These are phyloP conservation scores for Eristalinus sepulchralis DNA, from an alignment of 2,888 invertebrate species.

Conservation along the genomic window DNA sequence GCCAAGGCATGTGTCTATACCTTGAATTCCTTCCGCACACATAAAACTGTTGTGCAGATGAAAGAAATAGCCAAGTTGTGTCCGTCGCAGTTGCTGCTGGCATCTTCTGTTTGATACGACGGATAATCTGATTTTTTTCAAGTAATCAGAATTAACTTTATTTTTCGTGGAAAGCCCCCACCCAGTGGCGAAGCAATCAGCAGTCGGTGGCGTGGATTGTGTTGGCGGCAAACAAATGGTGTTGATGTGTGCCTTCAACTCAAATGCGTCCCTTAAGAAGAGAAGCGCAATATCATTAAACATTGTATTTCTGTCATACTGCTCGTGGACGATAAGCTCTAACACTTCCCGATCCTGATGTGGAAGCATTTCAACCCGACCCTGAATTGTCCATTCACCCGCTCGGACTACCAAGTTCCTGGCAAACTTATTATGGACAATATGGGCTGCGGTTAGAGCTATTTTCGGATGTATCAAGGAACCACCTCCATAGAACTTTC, in stretches of 20 bases:
- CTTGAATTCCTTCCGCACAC: conserved; percentile 90
- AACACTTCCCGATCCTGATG: conserved; percentile 87
- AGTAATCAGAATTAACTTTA: conserved; percentile 82
- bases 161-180: conserved; percentile 80
- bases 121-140: conserved; percentile 88
- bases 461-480: conserved; percentile 81
- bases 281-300: conserved; percentile 89
- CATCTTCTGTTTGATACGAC: conserved; percentile 83
- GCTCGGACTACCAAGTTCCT: conserved; percentile 83
- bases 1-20: conserved; percentile 89
- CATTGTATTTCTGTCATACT: conserved; percentile 85
- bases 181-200: conserved; percentile 78
- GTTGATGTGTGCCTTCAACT: conserved; percentile 85
- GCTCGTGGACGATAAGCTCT: conserved; percentile 83
- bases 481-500: too few species aligned
- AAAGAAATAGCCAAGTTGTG: conserved; percentile 86
- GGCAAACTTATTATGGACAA: conserved; percentile 81
- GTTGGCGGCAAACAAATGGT: conserved; percentile 85
- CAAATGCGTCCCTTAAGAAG: conserved; percentile 84
- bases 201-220: conserved; percentile 77
- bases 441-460: conserved; percentile 91
- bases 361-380: conserved; percentile 85
- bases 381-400: conserved; percentile 95
- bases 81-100: conserved; percentile 82
- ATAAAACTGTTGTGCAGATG: conserved; percentile 86